Evolutionary conservation across 2,797 vertebrate genomes (phyloP).

Genomic region (Streptopelia turtur): DNA sequence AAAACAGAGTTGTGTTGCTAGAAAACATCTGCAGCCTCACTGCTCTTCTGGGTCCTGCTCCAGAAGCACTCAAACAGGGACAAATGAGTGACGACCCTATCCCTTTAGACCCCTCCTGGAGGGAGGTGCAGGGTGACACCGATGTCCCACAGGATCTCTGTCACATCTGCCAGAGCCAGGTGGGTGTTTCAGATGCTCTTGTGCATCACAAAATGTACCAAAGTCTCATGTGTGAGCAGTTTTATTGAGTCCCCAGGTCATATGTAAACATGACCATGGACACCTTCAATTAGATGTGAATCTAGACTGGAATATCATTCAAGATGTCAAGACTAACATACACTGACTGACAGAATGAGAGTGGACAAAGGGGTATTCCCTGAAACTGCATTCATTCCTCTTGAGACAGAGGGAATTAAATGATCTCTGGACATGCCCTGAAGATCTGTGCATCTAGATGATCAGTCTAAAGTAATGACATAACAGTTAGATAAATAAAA

Average conservation of each 20-base stretch:
- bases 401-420: not conserved
- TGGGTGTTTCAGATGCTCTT: not conserved
- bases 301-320: accelerated
- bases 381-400: not conserved
- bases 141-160: not conserved
- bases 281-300: not conserved
- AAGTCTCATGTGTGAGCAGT: not conserved
- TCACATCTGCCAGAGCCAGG: not conserved
- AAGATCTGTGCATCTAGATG: not conserved
- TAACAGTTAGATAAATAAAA: not conserved
- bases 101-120: not conserved
- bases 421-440: not conserved
- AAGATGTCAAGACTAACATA: not conserved
- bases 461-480: not conserved
- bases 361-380: not conserved
- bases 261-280: not conserved
- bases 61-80: not conserved
- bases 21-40: not conserved
- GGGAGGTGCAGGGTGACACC: not conserved
- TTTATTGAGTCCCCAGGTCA: not conserved
- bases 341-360: not conserved
- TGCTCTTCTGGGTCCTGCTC: not conserved
- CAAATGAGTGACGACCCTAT: not conserved
- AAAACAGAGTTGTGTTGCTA: not conserved
- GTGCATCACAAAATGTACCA: not conserved